Percentiles rank a stretch among this genome's conserved stretches.
These are phyloP conservation scores for Diaprepes abbreviatus DNA, from an alignment of 2,888 invertebrate species.

Conservation along the genomic window DNA sequence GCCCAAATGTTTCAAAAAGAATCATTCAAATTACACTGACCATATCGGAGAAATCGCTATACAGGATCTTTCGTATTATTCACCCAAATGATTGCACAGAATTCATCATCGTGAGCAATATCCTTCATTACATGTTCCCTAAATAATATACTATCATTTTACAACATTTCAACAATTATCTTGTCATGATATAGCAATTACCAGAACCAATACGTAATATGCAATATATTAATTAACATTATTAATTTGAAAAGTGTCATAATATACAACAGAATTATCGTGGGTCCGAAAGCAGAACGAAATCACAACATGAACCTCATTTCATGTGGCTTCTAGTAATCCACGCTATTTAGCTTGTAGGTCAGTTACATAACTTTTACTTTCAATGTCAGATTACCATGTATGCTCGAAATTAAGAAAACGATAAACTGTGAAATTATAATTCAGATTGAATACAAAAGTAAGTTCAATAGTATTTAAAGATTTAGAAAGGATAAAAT, in stretches of 20 bases:
- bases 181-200: no score
- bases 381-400: slow-evolving; percentile 52
- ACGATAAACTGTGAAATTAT: background rate
- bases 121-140: no score
- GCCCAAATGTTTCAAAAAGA: no score
- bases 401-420: background rate
- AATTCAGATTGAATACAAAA: background rate
- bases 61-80: no score
- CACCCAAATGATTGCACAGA: no score
- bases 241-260: background rate
- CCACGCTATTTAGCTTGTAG: slow-evolving; percentile 43
- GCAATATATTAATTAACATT: no score
- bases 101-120: no score
- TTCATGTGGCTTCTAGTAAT: slow-evolving; percentile 41
- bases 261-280: background rate
- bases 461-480: background rate
- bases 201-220: no score
- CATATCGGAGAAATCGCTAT: no score
- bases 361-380: slow-evolving; percentile 52
- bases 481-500: background rate
- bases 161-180: no score
- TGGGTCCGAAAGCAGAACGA: slow-evolving; percentile 3
- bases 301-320: background rate
- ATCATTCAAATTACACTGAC: no score
- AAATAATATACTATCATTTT: no score